Conservation (phyloP, 37 sponge, comb jelly and placozoan genomes). For the Bolinopsis microptera region DNA sequence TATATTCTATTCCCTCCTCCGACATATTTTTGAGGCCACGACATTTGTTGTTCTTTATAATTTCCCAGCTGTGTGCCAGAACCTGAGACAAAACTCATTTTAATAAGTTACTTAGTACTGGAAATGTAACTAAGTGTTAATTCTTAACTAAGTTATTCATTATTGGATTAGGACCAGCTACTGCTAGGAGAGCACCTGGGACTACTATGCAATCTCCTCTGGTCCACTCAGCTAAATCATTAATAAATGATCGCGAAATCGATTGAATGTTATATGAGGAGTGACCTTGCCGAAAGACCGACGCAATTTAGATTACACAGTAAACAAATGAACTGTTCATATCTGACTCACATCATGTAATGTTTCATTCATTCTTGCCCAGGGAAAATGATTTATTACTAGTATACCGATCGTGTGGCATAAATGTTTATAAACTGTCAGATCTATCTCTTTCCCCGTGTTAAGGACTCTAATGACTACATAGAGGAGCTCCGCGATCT, state of each 20-base stretch:
- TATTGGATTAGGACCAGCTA: too few species aligned
- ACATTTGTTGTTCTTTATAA: background rate
- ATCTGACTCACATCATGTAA: background rate
- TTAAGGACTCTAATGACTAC: constrained; percentile 17
- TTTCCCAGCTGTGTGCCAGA: constrained; percentile 36
- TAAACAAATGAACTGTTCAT: background rate
- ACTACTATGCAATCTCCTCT: too few species aligned
- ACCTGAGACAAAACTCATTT: background rate
- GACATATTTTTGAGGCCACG: background rate
- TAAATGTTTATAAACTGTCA: background rate
- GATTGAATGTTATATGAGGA: background rate
- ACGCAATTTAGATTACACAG: too few species aligned
- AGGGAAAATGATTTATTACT: background rate
- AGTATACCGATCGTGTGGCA: constrained; percentile 12
- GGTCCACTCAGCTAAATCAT: too few species aligned
- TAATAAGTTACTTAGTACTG: background rate
- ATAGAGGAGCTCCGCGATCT: background rate
- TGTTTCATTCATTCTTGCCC: constrained; percentile 9
- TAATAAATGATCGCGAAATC: too few species aligned
- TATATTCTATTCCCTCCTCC: background rate
- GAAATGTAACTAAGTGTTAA: background rate
- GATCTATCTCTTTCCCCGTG: background rate
- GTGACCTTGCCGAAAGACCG: too few species aligned
- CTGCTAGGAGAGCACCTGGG: too few species aligned
- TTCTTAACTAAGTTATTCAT: background rate